phyloP scores from a whole-genome alignment of 2,113 vertebrate genomes.

The Xerus inauris region DNA sequence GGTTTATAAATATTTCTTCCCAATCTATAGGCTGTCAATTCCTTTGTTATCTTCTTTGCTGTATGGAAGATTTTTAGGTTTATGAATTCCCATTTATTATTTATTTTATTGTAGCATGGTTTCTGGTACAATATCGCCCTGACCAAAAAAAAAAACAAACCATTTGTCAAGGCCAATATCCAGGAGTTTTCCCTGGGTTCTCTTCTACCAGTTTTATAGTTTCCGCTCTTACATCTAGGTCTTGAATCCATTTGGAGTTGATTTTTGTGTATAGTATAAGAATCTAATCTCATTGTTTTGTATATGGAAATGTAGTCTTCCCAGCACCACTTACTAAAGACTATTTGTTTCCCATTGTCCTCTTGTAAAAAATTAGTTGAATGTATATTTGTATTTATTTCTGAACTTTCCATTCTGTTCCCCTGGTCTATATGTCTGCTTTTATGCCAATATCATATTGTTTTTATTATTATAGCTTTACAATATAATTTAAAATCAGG shows the following conservation, averaged over 20 bases:
- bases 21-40: too few relatives aligned
- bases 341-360: background rate
- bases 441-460: too few relatives aligned
- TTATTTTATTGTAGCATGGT: background rate
- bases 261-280: background rate
- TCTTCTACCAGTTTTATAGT: background rate
- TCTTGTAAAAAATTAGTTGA: background rate
- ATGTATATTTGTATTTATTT: background rate
- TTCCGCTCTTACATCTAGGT: background rate
- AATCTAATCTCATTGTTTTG: background rate
- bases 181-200: background rate
- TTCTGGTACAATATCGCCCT: background rate
- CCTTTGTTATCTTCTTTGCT: background rate
- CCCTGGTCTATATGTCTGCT: too few relatives aligned
- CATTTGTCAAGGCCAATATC: background rate
- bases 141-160: background rate
- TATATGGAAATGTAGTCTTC: background rate
- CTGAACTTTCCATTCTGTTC: background rate
- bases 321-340: background rate
- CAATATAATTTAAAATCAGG: background rate
- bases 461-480: background rate
- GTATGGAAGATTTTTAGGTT: background rate
- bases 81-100: background rate
- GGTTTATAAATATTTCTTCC: background rate
- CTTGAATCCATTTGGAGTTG: background rate